Base-by-base conservation (phyloP, 2,888 invertebrate species). In the Azorinus chamasolen region DNA sequence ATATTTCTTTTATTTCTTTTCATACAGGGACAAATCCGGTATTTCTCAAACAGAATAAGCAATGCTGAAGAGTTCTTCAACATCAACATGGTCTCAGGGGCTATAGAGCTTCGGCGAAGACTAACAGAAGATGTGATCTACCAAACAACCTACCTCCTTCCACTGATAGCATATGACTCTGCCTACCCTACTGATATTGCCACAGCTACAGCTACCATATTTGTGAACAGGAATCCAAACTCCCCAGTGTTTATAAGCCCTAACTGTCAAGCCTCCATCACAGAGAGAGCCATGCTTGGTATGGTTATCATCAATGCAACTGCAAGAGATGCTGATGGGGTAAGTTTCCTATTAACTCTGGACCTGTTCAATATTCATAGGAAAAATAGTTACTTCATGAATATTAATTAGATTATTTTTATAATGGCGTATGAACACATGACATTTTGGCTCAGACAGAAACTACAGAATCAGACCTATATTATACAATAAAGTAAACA, bases 221-320 rank as follows among this genome's bases (percentile, higher is more conserved):
- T 70, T 32, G 88, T 91, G 25, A 87, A 88, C 76, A 81, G 89
- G 14, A 91, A 90, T 66, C 87, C 89, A 14, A 87, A 86, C 59
- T 62, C 75, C 10, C 91, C 91, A 12, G 45, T 62, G n/a, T 91
- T 91, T 61, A 37, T 46, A 2, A 51, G 57, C 8, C 39, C 18
- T 8, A 55, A 27, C 2, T 89, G 85, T 51, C 65, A 70, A 14
- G 72, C 68, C 16, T 72, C 72, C 1, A 77, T 91, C 6, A 43
- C 85, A 6, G 89, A 89, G 41, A 73, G 74, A 43, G 82, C 69
- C 39, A 66, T 73, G 0, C 59, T 89, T 2, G 87, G 88, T 16
- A 65, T 81, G 4, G 57, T 83, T 22, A 79, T 91, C n/a, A 62
- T 89, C 32, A 75, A 83, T 37, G 77, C 86, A 0, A 76, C 82